Evolutionary conservation across 2,888 invertebrate genomes (phyloP).

Genomic region (Apodemia zela): DNA sequence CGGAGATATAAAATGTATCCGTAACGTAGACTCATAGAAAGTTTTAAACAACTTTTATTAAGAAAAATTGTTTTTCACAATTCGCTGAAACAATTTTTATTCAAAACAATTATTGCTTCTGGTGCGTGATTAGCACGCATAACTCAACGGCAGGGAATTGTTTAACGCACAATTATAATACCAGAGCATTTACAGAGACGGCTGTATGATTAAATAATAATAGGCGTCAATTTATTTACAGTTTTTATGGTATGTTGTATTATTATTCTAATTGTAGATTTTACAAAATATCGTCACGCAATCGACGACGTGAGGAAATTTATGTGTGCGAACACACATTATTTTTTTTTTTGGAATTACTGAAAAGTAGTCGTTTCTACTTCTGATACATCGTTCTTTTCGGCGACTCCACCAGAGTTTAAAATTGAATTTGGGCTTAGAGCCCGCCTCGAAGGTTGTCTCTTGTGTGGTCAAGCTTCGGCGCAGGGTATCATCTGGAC

Average conservation of each 20-base stretch:
- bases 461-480: too few relatives aligned
- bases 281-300: neutral
- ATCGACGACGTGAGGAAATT: neutral
- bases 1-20: neutral
- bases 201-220: constrained; percentile 1
- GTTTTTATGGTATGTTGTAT: neutral
- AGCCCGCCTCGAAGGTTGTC: too few relatives aligned
- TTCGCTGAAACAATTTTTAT: constrained; percentile 6
- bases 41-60: constrained; percentile 17
- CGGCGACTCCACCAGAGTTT: too few relatives aligned
- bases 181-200: constrained; percentile 5
- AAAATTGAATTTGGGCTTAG: too few relatives aligned
- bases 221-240: neutral
- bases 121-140: constrained; percentile 30
- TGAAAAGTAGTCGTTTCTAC: too few relatives aligned
- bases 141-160: constrained; percentile 17
- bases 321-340: too few relatives aligned
- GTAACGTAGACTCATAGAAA: neutral
- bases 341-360: too few relatives aligned
- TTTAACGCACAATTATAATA: constrained; percentile 18
- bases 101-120: constrained; percentile 2
- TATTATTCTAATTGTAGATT: neutral
- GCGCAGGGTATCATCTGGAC: too few relatives aligned
- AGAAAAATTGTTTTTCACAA: constrained; percentile 6
- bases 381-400: too few relatives aligned